Evolutionary conservation across 2,113 vertebrate species (phyloP).

Genomic region (Tyrannus savana): DNA sequence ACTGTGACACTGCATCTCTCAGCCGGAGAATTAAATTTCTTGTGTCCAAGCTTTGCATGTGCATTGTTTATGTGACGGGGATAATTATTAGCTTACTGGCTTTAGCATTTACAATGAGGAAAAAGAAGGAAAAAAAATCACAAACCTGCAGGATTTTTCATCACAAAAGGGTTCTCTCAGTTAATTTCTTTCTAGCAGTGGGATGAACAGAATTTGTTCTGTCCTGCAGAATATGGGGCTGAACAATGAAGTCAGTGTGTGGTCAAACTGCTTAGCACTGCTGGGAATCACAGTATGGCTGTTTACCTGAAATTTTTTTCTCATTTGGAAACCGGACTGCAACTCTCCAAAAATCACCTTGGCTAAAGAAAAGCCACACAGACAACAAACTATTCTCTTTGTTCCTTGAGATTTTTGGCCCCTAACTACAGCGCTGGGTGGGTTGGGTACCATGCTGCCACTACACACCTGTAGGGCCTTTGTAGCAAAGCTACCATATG

Average conservation of each 20-base stretch:
- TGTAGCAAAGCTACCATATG: neutral
- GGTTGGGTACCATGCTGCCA: rapidly evolving
- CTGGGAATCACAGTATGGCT: neutral
- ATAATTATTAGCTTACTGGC: neutral
- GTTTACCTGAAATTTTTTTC: neutral
- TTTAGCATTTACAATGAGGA: neutral
- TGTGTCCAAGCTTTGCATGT: neutral
- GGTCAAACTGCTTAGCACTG: rapidly evolving
- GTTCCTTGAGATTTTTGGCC: neutral
- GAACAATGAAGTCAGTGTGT: neutral
- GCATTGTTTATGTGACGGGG: neutral
- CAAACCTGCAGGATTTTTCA: neutral
- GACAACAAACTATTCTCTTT: neutral
- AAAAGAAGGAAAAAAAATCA: neutral
- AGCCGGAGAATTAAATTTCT: neutral
- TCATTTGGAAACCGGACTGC: neutral
- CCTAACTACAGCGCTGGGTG: neutral
- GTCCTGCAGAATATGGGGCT: neutral
- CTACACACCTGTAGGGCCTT: neutral
- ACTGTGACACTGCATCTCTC: neutral
- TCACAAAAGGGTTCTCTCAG: rapidly evolving
- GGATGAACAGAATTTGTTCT: neutral
- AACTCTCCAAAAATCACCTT: neutral
- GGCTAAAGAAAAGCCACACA: neutral
- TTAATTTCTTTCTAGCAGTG: neutral